Evolutionary conservation across 2,888 invertebrate species (phyloP).

Genomic region (Galeopsomyia nigrocyanea): DNA sequence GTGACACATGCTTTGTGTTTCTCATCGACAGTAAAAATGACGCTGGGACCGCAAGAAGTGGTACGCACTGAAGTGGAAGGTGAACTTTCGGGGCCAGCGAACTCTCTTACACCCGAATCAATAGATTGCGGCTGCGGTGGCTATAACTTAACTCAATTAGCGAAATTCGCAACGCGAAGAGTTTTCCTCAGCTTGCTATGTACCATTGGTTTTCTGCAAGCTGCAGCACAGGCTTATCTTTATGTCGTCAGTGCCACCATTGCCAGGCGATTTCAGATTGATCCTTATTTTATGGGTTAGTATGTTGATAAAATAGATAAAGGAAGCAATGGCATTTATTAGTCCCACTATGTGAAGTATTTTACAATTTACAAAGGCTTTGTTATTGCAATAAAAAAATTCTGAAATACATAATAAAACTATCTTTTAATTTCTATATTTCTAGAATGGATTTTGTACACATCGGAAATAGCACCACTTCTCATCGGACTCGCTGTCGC

Average conservation of each 20-base stretch:
- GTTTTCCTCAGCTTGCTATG: conserved; percentile 60
- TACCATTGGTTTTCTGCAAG: conserved; percentile 61
- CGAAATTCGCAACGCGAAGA: conserved; percentile 63
- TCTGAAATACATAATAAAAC: neutral
- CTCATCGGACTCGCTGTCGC: conserved; percentile 71
- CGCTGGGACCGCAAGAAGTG: conserved; percentile 60
- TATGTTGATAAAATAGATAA: conserved; percentile 6
- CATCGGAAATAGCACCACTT: conserved; percentile 72
- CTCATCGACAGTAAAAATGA: conserved; percentile 53
- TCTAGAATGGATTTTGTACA: conserved; percentile 74
- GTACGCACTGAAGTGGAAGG: conserved; percentile 62
- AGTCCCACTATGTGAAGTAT: neutral
- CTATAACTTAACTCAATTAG: conserved; percentile 61
- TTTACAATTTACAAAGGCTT: neutral
- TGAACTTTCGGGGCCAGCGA: conserved; percentile 62
- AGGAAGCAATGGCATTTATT: neutral
- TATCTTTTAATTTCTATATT: conserved; percentile 42
- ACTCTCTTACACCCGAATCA: conserved; percentile 62
- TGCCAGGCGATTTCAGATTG: conserved; percentile 61
- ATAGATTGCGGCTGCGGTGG: conserved; percentile 65
- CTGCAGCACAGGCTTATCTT: conserved; percentile 61
- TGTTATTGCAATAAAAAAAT: neutral
- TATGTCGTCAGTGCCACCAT: conserved; percentile 59
- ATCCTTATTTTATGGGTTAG: conserved; percentile 61
- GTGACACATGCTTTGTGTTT: neutral